Base-by-base conservation (phyloP, 2,113 vertebrate genomes). In the Vulpes ferrilata region DNA sequence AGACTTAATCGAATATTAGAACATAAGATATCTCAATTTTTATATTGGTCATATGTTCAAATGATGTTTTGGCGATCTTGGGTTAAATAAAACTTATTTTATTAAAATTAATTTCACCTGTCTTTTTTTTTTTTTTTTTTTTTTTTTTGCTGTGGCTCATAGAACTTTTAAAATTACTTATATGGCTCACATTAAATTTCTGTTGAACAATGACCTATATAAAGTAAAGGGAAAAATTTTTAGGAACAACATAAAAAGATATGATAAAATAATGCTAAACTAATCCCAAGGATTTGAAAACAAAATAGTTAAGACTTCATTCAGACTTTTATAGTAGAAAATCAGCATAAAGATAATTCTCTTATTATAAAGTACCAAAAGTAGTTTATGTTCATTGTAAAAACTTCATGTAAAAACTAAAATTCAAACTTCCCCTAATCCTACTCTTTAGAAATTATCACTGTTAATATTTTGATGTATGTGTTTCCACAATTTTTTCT, bases 91-190 rank as follows among this genome's bases (percentile, higher is more conserved):
- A 76, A 84, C 23, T 88, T 82, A 32, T 38, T 20, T 80, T 73
- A 60, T 35, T 88, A 76, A 89, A 95, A 57, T 90, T n/a, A 90
- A 59, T 51, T 95, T 51, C 43, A 76, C 11, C n/a, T 84, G 25
- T 65, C 74, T 57, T 13, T 71, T 83, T 80, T 71, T 59, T 84
- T 57, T 90, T 51, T 20, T 25, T 80, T 71, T 59, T 84, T 57
- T 90, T 51, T 20, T 25, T 62, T 89, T 69, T 78, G 60, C 55
- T 90, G 65, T 88, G 60, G 22, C 51, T 82, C 53, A 59, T 60
- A 38, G 59, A 73, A 83, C 90, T 89, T 65, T 83, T 89, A 78
- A 78, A 89, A 69, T 89, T 81, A 87, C 30, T 64, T 92, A 55
- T 27, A 3, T 53, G 71, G 16, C 23, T 79, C 57, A 62, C 64